phyloP scores from a whole-genome alignment of 2,888 invertebrate species.

The Oxycera nigricornis region DNA sequence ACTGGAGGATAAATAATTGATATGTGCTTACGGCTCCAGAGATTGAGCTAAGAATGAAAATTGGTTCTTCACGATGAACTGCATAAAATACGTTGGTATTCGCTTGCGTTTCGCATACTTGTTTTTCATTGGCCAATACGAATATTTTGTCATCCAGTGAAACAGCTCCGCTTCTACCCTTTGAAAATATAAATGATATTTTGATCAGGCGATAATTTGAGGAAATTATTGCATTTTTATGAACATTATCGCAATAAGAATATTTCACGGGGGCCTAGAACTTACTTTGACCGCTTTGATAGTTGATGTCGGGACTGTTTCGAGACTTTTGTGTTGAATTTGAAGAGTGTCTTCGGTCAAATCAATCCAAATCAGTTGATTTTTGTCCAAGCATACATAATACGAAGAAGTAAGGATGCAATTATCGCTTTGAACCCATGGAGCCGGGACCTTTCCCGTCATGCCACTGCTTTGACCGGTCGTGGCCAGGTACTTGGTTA shows the following conservation, averaged over 20 bases:
- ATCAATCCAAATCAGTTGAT: constrained; percentile 69
- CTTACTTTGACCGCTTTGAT: constrained; percentile 54
- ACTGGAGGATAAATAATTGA: not conserved
- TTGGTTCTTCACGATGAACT: constrained; percentile 55
- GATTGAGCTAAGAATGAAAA: not conserved
- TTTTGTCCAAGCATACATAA: constrained; percentile 70
- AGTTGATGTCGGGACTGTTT: constrained; percentile 54
- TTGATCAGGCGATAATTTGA: not conserved
- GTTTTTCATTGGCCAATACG: constrained; percentile 58
- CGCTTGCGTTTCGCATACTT: constrained; percentile 56
- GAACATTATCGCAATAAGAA: too few relatives aligned
- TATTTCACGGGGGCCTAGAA: too few relatives aligned
- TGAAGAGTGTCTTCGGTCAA: constrained; percentile 65
- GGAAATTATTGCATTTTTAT: too few relatives aligned
- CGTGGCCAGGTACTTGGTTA: constrained; percentile 69
- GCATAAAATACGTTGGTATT: constrained; percentile 56
- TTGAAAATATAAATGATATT: not conserved
- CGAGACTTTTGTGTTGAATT: constrained; percentile 63
- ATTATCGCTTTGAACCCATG: constrained; percentile 69
- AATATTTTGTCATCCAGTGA: constrained; percentile 56
- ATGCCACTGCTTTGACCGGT: constrained; percentile 67
- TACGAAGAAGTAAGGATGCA: constrained; percentile 71
- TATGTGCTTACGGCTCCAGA: constrained; percentile 12
- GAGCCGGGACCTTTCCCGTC: constrained; percentile 67
- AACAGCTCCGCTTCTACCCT: constrained; percentile 61